Conservation (phyloP, 2,888 invertebrate genomes). For the Agrilus mali region DNA sequence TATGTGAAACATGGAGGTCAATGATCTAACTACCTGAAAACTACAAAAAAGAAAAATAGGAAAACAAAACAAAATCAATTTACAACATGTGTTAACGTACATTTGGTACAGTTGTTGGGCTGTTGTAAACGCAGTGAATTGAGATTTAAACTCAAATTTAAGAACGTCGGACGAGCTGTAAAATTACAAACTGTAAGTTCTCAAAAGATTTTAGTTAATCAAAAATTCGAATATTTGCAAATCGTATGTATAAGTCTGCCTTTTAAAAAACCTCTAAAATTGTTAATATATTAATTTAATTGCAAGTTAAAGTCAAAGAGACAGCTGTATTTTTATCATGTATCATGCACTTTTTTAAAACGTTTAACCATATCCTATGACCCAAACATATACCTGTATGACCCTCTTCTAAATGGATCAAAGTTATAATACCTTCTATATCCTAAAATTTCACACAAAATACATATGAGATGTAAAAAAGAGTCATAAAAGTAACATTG, state of each 20-base stretch:
- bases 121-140: conserved; percentile 83
- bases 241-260: neutral
- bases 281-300: conserved; percentile 3
- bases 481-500: too few species aligned
- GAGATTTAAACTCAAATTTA: conserved; percentile 92
- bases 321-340: conserved; percentile 17
- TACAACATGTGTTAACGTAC: conserved; percentile 49
- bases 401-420: too few species aligned
- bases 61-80: conserved; percentile 11
- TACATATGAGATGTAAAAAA: too few species aligned
- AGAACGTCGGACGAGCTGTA: conserved; percentile 97
- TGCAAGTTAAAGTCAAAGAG: conserved; percentile 35
- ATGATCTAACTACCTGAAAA: conserved; percentile 11
- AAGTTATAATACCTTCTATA: too few species aligned
- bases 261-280: neutral
- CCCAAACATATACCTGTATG: too few species aligned
- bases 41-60: conserved; percentile 3
- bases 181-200: conserved; percentile 29
- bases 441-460: too few species aligned
- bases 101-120: conserved; percentile 59
- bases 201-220: neutral
- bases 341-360: too few species aligned
- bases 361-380: too few species aligned
- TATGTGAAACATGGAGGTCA: neutral
- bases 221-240: too few species aligned